Base-by-base conservation (phyloP, 2,888 invertebrate species). In the Drosophila picticornis region DNA sequence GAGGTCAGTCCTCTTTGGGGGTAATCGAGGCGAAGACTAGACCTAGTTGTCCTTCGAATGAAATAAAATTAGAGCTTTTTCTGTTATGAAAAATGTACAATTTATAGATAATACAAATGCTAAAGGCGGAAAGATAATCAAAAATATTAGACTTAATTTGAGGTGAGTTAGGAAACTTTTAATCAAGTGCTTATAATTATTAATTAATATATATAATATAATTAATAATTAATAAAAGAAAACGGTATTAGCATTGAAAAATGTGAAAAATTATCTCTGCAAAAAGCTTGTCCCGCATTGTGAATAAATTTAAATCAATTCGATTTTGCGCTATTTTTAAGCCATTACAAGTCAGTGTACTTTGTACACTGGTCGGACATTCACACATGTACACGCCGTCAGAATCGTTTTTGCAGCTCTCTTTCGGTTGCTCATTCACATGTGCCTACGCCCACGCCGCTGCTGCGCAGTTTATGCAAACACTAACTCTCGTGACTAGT, bases 381-480 rank as follows among this genome's bases (percentile, higher is more conserved):
- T 5, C 40, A n/a, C 22, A 53, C 22, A 13, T 25, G 5, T 16
- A 53, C 3, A 16, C 19, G n/a, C 22, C 4, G 1, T 55, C n/a
- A 25, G 0, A 48, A 7, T 29, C 22, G 19, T 25, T 63, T 65
- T 50, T 27, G 25, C 34, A 52, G 36, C 59, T 66, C 66, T 62
- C 56, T 50, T 51, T 57, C 58, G 53, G 31, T 70, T 48, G 32
- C 56, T 76, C 61, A 71, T 71, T 57, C 50, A 75, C 50, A 67
- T 40, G 60, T 65, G 50, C 57, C 60, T 29, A 84, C 80, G 63
- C 64, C 74, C 61, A 73, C 80, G 51, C 52, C 57, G 80, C 73
- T 63, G 56, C 85, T 87, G 81, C 85, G 88, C 85, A 84, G 81
- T 84, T 84, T 71, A 67, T 66, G 72, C 66, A 80, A 76, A 71